Base-by-base conservation (phyloP, 2,113 vertebrate genomes). In the Tenebrosternarchus preto region DNA sequence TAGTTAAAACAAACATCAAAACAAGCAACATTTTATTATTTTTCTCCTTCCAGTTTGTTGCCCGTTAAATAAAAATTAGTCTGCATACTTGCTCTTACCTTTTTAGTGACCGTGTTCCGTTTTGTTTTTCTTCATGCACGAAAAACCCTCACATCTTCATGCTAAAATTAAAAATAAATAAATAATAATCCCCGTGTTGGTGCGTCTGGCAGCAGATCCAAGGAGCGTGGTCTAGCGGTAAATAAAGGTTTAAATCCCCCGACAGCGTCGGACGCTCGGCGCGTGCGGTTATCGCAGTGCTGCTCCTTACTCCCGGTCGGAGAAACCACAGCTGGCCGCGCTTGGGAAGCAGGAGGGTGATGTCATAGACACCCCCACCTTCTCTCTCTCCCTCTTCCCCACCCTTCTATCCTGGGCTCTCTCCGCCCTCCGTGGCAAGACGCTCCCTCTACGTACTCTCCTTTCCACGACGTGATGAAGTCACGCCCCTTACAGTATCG, bases 241-340 rank as follows among this genome's bases (percentile, higher is more conserved):
- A 50, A 72, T 66, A 78, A 24, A 80, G 60, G 60, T 69, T 79
- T 84, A 86, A 84, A 80, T 79, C 85, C 77, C 82, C 73, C 67
- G 66, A 75, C 53, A 68, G 82, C 76, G 82, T 27, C 50, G 70
- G 69, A 67, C 77, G 73, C 60, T 69, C 39, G 67, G 73, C 68
- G 67, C 78, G 77, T 20, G 56, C 27, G 67, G 22, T 39, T 31
- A 27, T 25, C 27, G 17, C 29, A 66, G 78, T 20, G 66, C 60
- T 63, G 22, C 60, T 61, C 70, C 70, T 59, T 73, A 78, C 72
- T 76, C 64, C 73, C 82, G 77, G 73, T 56, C 39, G 73, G 77
- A 84, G 82, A 69, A 86, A 74, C 60, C 66, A 68, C 77, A 78
- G 80, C 67, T 31, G 60, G 46, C 76, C 71, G 73, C 73, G 73